Base-by-base conservation (phyloP, 2,113 vertebrate species). In the Archocentrus centrarchus region DNA sequence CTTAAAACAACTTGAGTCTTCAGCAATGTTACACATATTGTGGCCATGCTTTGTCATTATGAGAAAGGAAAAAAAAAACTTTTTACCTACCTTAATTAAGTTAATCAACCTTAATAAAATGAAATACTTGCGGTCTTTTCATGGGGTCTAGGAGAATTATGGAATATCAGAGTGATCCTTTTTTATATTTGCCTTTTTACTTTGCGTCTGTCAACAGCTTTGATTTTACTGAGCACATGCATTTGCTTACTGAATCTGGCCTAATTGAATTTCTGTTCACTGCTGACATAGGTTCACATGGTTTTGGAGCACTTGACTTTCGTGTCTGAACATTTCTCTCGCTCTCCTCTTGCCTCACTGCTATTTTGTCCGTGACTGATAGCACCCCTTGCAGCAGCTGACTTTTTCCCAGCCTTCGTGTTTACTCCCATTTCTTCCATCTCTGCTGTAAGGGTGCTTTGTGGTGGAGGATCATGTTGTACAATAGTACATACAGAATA, bases 391-490 rank as follows among this genome's bases (percentile, higher is more conserved):
- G 5, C 64, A 85, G 77, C 83, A 88, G 85, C 85, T 84, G 88
- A 86, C 75, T 78, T 30, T 85, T 88, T 7, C 63, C 60, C 79
- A 89, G 80, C 60, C 85, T 86, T 59, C 0, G 1, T 57, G 70
- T 87, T 78, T 82, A 76, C 64, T 88, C 61, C 63, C 17, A 53
- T 55, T 27, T 76, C 22, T 84, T 88, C 81, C 68, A 9, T 85
- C 80, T 81, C 57, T 80, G 70, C 50, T 87, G 17, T 82, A 73
- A 77, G 63, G 79, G 50, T 81, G 81, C 83, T 81, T 82, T 8
- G 50, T 80, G 80, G 86, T 88, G 86, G 77, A 79, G 81, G 88
- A 86, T 87, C 55, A 61, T 76, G 75, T 64, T 82, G 37, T 70
- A 64, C 39, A 50, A 81, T 82, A 84, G 75, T 70, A 60, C 57